Evolutionary conservation across 2,797 vertebrate species (phyloP).

Genomic region (Orestias chungarensis): DNA sequence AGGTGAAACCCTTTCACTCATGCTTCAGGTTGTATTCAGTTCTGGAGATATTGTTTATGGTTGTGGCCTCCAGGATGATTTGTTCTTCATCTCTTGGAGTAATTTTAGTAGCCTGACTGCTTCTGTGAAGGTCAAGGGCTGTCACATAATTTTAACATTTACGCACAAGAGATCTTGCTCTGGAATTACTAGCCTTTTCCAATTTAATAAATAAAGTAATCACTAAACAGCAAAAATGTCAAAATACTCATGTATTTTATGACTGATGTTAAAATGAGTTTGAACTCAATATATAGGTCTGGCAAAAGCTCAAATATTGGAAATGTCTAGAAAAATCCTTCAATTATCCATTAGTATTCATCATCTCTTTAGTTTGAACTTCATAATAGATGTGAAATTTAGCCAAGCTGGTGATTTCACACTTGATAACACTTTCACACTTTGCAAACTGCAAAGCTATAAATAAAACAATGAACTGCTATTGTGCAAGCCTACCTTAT

Average conservation of each 20-base stretch:
- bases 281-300: not conserved
- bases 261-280: not conserved
- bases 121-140: not conserved
- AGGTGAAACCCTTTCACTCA: constrained; percentile 1
- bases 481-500: not conserved
- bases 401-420: not conserved
- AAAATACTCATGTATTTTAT: too few relatives aligned
- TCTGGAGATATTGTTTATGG: not conserved
- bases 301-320: not conserved
- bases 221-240: not conserved
- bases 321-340: not conserved
- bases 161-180: not conserved
- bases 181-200: not conserved
- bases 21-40: constrained; percentile 3
- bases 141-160: not conserved
- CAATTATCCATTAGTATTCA: not conserved
- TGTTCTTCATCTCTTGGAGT: too few relatives aligned
- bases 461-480: not conserved
- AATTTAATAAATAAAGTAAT: not conserved
- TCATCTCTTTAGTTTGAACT: not conserved
- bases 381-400: not conserved
- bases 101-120: not conserved
- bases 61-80: not conserved
- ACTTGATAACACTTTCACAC: not conserved
- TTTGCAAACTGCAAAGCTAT: not conserved